Percentiles rank a stretch among this genome's conserved stretches.
Evolutionary conservation across 2,797 vertebrate genomes (phyloP).

Genomic region (Pelodytes ibericus): DNA sequence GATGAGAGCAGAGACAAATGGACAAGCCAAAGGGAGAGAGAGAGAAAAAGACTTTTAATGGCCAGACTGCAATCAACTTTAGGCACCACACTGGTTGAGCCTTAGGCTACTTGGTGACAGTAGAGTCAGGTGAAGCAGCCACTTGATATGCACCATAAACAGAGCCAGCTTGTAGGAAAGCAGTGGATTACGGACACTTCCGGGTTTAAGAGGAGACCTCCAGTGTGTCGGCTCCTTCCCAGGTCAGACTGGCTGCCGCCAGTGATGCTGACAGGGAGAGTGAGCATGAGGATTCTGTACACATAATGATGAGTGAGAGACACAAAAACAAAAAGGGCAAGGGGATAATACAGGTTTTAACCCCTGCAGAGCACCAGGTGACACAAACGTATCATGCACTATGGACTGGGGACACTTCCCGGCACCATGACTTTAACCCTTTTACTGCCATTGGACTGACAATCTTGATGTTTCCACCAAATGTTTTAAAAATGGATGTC

Average conservation of each 20-base stretch:
- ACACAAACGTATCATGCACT: not conserved
- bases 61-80: conserved; percentile 30
- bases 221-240: conserved; percentile 69
- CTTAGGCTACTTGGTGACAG: conserved; percentile 44
- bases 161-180: conserved; percentile 48
- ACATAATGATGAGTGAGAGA: conserved; percentile 43
- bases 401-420: not conserved
- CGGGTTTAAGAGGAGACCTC: conserved; percentile 64
- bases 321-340: conserved; percentile 41
- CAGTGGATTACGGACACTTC: conserved; percentile 64
- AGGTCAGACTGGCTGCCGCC: conserved; percentile 84
- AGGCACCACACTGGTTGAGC: conserved; percentile 25
- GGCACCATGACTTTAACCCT: not conserved
- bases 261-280: conserved; percentile 65
- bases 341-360: conserved; percentile 35
- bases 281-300: conserved; percentile 54
- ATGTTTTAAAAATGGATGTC: too few species aligned
- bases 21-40: conserved; percentile 1
- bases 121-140: conserved; percentile 49
- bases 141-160: conserved; percentile 49
- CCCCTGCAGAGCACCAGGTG: not conserved
- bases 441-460: not conserved
- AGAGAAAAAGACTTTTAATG: not conserved
- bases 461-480: too few species aligned
- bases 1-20: conserved; percentile 14